phyloP scores from a whole-genome alignment of 2,888 invertebrate genomes.

The Cyclophora albipunctata region DNA sequence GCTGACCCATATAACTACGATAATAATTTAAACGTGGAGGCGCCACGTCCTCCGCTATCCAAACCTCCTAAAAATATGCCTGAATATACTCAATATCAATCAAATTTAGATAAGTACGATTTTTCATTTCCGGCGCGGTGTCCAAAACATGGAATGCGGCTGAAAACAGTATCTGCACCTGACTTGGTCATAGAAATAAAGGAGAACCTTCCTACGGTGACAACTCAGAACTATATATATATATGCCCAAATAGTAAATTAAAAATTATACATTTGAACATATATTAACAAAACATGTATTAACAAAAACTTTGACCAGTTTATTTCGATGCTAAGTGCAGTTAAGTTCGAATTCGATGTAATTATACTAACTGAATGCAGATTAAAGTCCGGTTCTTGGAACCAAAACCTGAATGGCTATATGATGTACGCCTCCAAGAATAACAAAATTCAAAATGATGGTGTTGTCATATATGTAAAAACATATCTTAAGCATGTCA shows the following conservation, averaged over 20 bases:
- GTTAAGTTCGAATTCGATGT: constrained; percentile 4
- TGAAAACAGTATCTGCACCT: too few species aligned
- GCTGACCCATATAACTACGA: too few species aligned
- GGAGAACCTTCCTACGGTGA: too few species aligned
- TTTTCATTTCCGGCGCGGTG: too few species aligned
- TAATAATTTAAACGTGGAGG: too few species aligned
- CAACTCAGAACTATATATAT: too few species aligned
- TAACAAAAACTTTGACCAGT: constrained; percentile 7
- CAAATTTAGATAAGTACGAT: too few species aligned
- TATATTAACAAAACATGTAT: constrained; percentile 11
- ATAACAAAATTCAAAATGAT: constrained; percentile 9
- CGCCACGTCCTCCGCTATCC: too few species aligned
- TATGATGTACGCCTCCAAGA: not conserved
- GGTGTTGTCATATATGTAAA: constrained; percentile 8
- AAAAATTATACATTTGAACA: constrained; percentile 7
- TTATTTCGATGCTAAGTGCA: not conserved
- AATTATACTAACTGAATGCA: constrained; percentile 10
- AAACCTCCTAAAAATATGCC: too few species aligned
- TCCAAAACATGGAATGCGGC: too few species aligned
- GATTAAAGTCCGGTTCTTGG: constrained; percentile 1
- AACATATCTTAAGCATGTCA: not conserved
- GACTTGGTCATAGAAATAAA: too few species aligned
- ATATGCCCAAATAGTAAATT: not conserved
- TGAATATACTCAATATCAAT: too few species aligned
- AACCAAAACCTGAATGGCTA: constrained; percentile 6